Percentiles rank a stretch among this genome's conserved stretches.
Evolutionary conservation across 2,888 invertebrate genomes (phyloP).

Genomic region (Leuctra nigra): DNA sequence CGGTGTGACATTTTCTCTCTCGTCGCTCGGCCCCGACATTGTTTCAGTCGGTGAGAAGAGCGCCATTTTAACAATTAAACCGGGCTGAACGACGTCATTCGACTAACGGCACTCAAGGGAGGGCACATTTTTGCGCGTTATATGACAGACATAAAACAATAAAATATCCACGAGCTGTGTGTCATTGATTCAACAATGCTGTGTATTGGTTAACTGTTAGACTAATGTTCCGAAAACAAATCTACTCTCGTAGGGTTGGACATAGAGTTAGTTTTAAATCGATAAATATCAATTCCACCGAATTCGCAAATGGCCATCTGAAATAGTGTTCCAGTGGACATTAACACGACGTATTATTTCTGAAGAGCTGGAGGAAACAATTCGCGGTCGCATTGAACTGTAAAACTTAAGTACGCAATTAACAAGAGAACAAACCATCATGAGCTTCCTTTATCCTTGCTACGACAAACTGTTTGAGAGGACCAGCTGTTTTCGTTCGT

Average conservation of each 20-base stretch:
- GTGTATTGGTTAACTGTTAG: constrained; percentile 15
- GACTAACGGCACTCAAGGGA: background rate
- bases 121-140: background rate
- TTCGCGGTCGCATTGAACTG: too few species aligned
- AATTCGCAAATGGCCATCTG: too few species aligned
- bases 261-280: constrained; percentile 10
- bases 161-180: constrained; percentile 11
- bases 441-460: background rate
- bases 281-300: background rate
- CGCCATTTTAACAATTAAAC: background rate
- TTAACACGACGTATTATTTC: too few species aligned
- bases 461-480: background rate
- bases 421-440: constrained; percentile 3
- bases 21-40: too few species aligned
- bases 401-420: constrained; percentile 3
- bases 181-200: constrained; percentile 6
- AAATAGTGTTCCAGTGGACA: too few species aligned
- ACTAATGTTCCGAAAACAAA: constrained; percentile 11
- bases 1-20: too few species aligned
- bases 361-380: too few species aligned
- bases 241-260: background rate
- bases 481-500: background rate
- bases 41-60: too few species aligned
- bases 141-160: background rate
- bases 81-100: background rate